A percentile compares a stretch with the other conserved stretches of the same genome.
phyloP scores from a whole-genome alignment of 2,797 vertebrate genomes.

The Macrochelys suwanniensis region DNA sequence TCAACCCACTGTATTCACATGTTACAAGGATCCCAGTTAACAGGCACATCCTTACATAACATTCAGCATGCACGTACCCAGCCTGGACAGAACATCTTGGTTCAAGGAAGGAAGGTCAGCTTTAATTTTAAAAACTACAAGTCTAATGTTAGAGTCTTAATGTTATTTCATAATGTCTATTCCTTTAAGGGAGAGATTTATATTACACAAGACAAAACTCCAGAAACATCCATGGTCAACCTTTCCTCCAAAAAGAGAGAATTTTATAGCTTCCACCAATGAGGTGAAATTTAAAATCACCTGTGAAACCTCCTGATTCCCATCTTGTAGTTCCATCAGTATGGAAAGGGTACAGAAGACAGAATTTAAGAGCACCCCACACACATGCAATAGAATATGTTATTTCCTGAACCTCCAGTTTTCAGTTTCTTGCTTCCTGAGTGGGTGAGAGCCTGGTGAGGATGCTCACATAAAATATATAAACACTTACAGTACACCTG shows the following conservation, averaged over 20 bases:
- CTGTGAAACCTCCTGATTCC: not conserved
- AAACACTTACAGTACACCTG: conserved; percentile 1
- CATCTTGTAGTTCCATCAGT: not conserved
- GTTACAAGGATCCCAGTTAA: not conserved
- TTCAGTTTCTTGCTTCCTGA: not conserved
- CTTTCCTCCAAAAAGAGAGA: not conserved
- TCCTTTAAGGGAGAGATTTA: not conserved
- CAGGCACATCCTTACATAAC: not conserved
- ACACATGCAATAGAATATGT: not conserved
- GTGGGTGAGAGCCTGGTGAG: not conserved
- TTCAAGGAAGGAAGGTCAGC: fast-evolving
- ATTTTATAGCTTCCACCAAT: not conserved
- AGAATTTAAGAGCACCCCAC: not conserved
- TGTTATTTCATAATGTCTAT: not conserved
- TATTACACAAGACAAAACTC: not conserved
- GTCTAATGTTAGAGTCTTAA: no score
- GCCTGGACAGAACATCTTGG: fast-evolving
- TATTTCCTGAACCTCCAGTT: not conserved
- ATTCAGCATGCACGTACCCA: fast-evolving
- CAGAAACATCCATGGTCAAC: not conserved
- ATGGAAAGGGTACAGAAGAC: not conserved
- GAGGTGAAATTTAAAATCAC: not conserved
- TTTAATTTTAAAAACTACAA: not conserved
- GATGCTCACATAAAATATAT: not conserved
- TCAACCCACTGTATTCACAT: not conserved